Base-by-base conservation (phyloP, 1,140 invertebrate genomes). In the Sitobion miscanthi region DNA sequence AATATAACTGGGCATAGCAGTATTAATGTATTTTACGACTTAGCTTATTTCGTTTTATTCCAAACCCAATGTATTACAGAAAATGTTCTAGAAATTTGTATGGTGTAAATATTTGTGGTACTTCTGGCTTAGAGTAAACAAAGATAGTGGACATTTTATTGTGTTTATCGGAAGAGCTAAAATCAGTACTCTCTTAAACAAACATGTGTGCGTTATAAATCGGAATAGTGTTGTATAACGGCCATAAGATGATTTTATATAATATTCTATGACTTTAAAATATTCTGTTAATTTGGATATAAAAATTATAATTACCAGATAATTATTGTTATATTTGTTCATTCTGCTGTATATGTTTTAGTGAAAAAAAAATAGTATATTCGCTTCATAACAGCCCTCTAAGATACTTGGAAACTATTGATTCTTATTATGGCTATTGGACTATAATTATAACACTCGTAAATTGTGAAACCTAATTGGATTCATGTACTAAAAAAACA, bases 61-160 rank as follows among this genome's bases (percentile, higher is more conserved):
- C 47, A 35, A 35, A 88, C 49, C 7, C n/a, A 88, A 23, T 35
- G n/a, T 35, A 54, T 35, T 35, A 38, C 20, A 8, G 6, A 30
- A 87, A 23, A 42, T 30, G 30, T 87, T 17, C 3, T 49, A 25
- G 25, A 52, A 49, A 88, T 88, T 35, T 52, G 87, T 17, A 35
- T 17, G 17, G 17, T 38, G 47, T 49, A 88, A 88, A 88, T 88
- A 88, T 88, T 54, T 88, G 87, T 25, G 7, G n/a, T 88, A 54
- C n/a, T 52, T 88, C 20, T 88, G 21, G n/a, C 6, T 52, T 35
- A 54, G 20, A 52, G 47, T 23, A 88, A 88, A 88, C 47, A 88
- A n/a, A 17, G 77, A 85, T 85, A 49, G 42, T 21, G 47, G 47
- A n/a, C 20, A 88, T 49, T 88, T 88, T 88, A 49, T 88, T 88